Conservation (phyloP, 2,888 invertebrate genomes). For the Lithophane ornitopus region DNA sequence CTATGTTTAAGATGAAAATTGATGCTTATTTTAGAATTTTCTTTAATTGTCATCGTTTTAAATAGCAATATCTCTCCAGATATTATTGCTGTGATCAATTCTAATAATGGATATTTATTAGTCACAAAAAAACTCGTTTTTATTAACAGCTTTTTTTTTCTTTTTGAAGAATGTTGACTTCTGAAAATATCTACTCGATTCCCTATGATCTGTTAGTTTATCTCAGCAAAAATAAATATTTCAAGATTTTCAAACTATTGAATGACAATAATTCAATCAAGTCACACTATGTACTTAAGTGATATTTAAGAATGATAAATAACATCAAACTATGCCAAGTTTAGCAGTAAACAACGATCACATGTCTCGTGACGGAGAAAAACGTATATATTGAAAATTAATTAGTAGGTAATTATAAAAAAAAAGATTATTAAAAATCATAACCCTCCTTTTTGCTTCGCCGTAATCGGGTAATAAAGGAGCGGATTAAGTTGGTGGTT, state of each 20-base stretch:
- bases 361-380: conserved; percentile 35
- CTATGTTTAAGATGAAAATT: too few species aligned
- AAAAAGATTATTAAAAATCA: too few species aligned
- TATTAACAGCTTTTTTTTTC: neutral
- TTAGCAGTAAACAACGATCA: conserved; percentile 49
- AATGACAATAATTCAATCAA: conserved; percentile 5
- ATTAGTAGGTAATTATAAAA: conserved; percentile 8
- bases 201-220: neutral
- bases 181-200: too few species aligned
- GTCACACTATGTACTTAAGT: conserved; percentile 14
- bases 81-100: neutral
- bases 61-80: neutral
- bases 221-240: neutral
- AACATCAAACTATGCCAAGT: conserved; percentile 47
- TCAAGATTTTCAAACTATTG: conserved; percentile 5
- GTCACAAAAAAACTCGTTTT: neutral
- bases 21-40: neutral
- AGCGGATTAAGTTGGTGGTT: neutral
- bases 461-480: neutral
- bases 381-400: conserved; percentile 11
- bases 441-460: too few species aligned
- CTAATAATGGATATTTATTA: neutral
- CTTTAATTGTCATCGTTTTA: neutral
- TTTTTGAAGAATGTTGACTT: neutral
- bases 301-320: conserved; percentile 33